Evolutionary conservation across 2,888 invertebrate genomes (phyloP).

Genomic region (Uropetala carovei): DNA sequence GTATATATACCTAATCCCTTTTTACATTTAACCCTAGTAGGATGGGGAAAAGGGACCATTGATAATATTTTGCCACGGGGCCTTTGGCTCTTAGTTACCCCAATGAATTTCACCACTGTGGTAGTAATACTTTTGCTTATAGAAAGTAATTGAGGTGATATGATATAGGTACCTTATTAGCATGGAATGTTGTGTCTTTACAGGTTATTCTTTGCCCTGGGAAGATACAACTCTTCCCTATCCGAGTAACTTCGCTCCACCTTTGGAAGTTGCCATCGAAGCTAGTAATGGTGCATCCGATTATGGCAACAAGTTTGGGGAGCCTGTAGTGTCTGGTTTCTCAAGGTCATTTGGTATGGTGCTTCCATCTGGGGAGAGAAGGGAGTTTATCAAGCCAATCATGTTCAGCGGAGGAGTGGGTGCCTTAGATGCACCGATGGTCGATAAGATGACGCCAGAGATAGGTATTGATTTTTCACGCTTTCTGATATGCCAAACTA

Average conservation of each 20-base stretch:
- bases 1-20: too few species aligned
- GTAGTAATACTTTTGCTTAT: too few species aligned
- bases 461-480: constrained; percentile 78
- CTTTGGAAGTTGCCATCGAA: constrained; percentile 93
- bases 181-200: constrained; percentile 65
- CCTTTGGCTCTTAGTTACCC: too few species aligned
- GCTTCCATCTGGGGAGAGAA: constrained; percentile 80
- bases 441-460: constrained; percentile 85
- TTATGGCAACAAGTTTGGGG: constrained; percentile 99
- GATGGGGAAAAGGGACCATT: too few species aligned
- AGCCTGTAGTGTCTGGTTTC: constrained; percentile 95
- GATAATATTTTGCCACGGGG: too few species aligned
- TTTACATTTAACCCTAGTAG: too few species aligned
- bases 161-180: too few species aligned
- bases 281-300: constrained; percentile 99
- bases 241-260: constrained; percentile 92
- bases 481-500: background rate
- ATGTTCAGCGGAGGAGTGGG: constrained; percentile 99
- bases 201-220: constrained; percentile 92
- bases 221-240: constrained; percentile 86
- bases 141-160: too few species aligned
- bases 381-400: constrained; percentile 98
- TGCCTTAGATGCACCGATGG: constrained; percentile 89
- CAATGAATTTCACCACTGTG: too few species aligned
- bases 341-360: constrained; percentile 91